Evolutionary conservation across 1,140 invertebrate species (phyloP), one percentile per base, ranked within the genome.

Genomic region (Acromyrmex heyeri): DNA sequence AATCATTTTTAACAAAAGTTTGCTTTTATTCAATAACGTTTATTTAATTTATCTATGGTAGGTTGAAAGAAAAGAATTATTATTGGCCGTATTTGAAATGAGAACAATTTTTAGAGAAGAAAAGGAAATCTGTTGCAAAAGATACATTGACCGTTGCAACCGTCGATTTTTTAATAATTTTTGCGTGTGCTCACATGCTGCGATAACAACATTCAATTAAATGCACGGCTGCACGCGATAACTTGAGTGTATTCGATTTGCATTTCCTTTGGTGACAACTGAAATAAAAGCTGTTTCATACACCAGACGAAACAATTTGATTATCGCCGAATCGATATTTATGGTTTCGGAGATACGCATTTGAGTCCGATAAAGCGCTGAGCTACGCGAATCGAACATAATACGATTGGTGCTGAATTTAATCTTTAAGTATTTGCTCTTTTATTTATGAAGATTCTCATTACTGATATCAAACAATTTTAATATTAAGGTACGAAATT

Each of bases 301-400:
- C 2, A 34, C 30, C 7, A 38, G 24, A 73, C 38, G 34, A 21
- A 73, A 61, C 34, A 61, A 82, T 82, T 82, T 48, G 67, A 73
- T 73, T 73, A 82, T 48, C 53, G 7, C 5, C 14, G 6, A 18
- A 30, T 72, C 67, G 34, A 73, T 73, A 73, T 73, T 73, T 82
- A 72, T 48, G 30, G n/a, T 21, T 48, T 8, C 64, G n/a, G 44
- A n/a, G 67, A 61, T 48, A 73, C n/a, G 14, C 27, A 30, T 82
- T 18, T 48, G n/a, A 12, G 2, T 73, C 16, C n/a, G 18, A 59
- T 27, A 59, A n/a, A 2, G 2, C 21, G 8, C 8, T 27, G n/a
- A 53, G 4, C 2, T 6, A 62, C 18, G 21, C 21, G 21, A 62
- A 16, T 18, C 7, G 3, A 59, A n/a, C 16, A 12, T 12, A 10